phyloP scores from a whole-genome alignment of 2,888 invertebrate species.

The Chydorus sphaericus region DNA sequence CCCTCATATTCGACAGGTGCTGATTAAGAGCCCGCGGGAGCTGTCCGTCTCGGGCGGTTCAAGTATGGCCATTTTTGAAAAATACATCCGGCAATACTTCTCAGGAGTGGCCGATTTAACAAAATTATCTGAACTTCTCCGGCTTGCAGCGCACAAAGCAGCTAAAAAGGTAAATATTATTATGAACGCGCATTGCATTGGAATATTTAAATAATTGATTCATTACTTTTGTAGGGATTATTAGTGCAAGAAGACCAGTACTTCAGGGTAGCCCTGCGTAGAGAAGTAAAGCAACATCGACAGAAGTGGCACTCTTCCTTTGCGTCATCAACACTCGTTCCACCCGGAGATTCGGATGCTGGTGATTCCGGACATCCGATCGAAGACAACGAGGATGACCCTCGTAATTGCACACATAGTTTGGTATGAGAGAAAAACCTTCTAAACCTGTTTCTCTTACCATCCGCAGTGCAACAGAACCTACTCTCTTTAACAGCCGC shows the following conservation, averaged over 20 bases:
- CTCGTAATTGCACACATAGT: no score
- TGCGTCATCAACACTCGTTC: no score
- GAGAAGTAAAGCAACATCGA: constrained; percentile 31
- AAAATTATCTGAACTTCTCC: constrained; percentile 56
- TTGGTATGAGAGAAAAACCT: no score
- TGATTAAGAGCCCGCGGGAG: constrained; percentile 71
- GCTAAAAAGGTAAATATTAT: constrained; percentile 40
- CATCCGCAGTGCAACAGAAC: no score
- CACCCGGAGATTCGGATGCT: no score
- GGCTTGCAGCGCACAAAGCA: constrained; percentile 62
- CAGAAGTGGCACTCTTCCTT: constrained; percentile 17
- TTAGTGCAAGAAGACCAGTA: constrained; percentile 61
- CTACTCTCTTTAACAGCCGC: no score
- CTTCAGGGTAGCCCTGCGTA: constrained; percentile 43
- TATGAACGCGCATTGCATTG: background rate
- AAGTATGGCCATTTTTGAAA: constrained; percentile 56
- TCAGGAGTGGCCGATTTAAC: constrained; percentile 36
- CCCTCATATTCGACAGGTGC: constrained; percentile 34
- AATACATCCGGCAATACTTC: constrained; percentile 59
- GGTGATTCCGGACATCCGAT: no score
- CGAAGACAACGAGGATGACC: no score
- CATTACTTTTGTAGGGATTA: constrained; percentile 34
- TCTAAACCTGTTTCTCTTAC: no score
- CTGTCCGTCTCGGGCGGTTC: constrained; percentile 75
- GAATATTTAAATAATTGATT: no score